Percentiles rank a stretch among this genome's conserved stretches.
Conservation (phyloP, 2,888 invertebrate species). For the Octonoba sinensis region DNA sequence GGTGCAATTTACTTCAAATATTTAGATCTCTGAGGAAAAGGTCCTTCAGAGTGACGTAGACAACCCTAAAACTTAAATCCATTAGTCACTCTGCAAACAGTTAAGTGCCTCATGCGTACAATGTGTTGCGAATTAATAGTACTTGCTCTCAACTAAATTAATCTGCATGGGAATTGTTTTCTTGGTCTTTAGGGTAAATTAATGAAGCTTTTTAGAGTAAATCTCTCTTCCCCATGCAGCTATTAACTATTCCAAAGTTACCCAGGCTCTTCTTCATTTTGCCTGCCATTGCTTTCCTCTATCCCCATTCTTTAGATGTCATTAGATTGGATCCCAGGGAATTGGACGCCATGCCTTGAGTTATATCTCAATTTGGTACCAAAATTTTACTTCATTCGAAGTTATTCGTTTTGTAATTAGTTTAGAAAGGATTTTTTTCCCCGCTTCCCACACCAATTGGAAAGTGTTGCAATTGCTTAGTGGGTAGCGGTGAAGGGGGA, state of each 20-base stretch:
- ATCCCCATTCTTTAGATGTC: constrained; percentile 15
- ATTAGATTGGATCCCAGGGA: constrained; percentile 29
- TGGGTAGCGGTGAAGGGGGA: background rate
- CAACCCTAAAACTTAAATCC: constrained; percentile 23
- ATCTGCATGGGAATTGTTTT: constrained; percentile 59
- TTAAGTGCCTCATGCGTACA: constrained; percentile 41
- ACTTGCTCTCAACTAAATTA: constrained; percentile 46
- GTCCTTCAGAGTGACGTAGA: constrained; percentile 1
- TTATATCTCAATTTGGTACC: constrained; percentile 59
- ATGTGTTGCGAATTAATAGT: constrained; percentile 58
- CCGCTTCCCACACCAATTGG: constrained; percentile 4
- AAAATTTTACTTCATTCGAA: constrained; percentile 55
- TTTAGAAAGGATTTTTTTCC: constrained; percentile 31
- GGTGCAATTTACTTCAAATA: too few species aligned
- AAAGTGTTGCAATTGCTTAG: constrained; percentile 36
- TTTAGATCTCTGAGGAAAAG: too few species aligned
- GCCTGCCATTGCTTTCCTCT: constrained; percentile 2
- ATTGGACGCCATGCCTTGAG: constrained; percentile 40
- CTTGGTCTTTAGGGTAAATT: constrained; percentile 55
- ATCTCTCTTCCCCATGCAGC: constrained; percentile 23
- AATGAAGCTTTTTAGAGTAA: constrained; percentile 60
- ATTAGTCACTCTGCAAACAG: constrained; percentile 35
- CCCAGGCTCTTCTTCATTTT: constrained; percentile 25
- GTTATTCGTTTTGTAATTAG: constrained; percentile 56
- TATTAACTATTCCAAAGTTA: constrained; percentile 37